Base-by-base conservation (phyloP, 2,797 vertebrate genomes). In the Crenuchus spilurus region DNA sequence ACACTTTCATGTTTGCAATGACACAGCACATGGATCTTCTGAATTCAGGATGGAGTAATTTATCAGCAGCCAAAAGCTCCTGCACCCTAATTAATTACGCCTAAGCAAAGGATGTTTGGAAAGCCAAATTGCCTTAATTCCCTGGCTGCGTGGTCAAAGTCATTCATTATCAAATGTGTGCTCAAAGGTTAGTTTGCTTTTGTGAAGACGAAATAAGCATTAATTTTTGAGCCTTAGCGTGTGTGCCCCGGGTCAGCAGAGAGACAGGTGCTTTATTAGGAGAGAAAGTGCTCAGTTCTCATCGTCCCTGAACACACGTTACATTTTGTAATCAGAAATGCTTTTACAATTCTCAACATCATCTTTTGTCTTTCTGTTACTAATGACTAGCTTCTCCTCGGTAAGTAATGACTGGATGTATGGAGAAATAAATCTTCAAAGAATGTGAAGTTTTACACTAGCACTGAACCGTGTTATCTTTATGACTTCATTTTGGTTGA, bases 101-200 rank as follows among this genome's bases (percentile, higher is more conserved):
- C 91, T 90, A 92, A 93, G 93, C 92, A 92, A 93, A 93, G 93
- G 91, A 92, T 93, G 92, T 93, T 93, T 94, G 92, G 88, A 89
- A 90, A 92, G 93, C 91, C 91, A 93, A 92, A 94, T 92, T 91
- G 91, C 90, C 90, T 91, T 90, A 92, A 93, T 91, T 94, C 93
- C 92, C 93, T 66, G 76, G 88, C 89, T 89, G 74, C 87, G 6
- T 24, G 64, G 85, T 91, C 90, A 94, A 94, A 93, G 92, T 94
- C 93, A 88, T 93, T 90, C 91, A 92, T 94, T 93, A 93, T 90
- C 91, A 92, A 93, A 93, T 92, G 91, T 92, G 92, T 92, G 91
- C 90, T 93, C 92, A 94, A 94, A 94, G 92, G 92, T 92, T 93
- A 92, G 90, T 91, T 91, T 91, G 91, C 89, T 91, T 92, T 90